Conservation (phyloP, 2,888 invertebrate species). For the Aphodius granarius region DNA sequence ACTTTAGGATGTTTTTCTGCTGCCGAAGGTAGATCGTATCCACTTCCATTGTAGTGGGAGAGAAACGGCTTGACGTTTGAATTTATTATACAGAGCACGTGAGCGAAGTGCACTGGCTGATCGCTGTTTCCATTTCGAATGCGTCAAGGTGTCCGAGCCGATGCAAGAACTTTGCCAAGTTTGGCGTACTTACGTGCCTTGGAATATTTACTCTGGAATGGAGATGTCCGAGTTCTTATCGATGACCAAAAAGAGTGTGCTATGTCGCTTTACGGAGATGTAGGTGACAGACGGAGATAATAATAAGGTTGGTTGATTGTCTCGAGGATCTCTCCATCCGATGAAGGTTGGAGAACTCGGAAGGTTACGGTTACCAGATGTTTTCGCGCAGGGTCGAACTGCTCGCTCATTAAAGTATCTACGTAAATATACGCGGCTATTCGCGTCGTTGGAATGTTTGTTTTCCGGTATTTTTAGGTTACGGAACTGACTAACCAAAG, state of each 20-base stretch:
- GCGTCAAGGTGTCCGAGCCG: background rate
- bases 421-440: background rate
- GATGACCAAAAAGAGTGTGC: background rate
- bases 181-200: background rate
- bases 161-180: background rate
- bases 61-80: background rate
- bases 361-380: background rate
- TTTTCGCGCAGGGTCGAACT: background rate
- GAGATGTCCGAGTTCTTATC: background rate
- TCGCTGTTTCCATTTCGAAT: background rate
- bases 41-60: background rate
- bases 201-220: background rate
- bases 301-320: background rate
- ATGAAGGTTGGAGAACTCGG: background rate
- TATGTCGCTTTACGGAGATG: background rate
- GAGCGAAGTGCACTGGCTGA: background rate
- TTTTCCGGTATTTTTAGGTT: background rate
- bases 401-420: background rate
- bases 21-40: too few relatives aligned
- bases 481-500: background rate
- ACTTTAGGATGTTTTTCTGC: too few relatives aligned
- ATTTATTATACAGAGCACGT: background rate
- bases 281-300: background rate
- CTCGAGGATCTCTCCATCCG: background rate
- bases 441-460: background rate